Base-by-base conservation (phyloP, 2,888 invertebrate species). In the Diadromus collaris region DNA sequence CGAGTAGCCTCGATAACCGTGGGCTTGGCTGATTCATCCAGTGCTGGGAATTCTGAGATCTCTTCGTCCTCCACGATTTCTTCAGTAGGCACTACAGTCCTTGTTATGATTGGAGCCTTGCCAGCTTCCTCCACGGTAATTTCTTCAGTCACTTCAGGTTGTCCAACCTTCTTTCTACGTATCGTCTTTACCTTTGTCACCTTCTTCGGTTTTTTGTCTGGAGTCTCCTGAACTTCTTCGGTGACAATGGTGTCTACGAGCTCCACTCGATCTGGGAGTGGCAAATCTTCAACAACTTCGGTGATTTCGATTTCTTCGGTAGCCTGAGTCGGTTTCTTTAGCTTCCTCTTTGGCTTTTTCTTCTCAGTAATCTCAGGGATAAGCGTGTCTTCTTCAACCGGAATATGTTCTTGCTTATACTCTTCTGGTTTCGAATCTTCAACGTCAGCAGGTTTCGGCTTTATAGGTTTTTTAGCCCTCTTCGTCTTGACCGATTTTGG, bases 101-200 rank as follows among this genome's bases (percentile, higher is more conserved):
- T 69, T 6, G 69, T 77, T 46, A 60, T 80, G 2, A 64, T 46
- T 5, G 81, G 51, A 70, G 70, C n/a, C 81, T 82, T 54, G 79
- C 82, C 70, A n/a, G 81, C 79, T 81, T 89, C 86, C 21, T 83
- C 84, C 2, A 86, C 82, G 61, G 83, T 82, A 10, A 83, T 75
- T 79, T 86, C 84, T 82, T 86, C 87, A 44, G 81, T 76, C 76
- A 84, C 64, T 79, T 88, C 81, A 64, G 85, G 81, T 77, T 82
- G 78, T 71, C 73, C 61, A 9, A 74, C 78, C 32, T 78, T 80
- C 21, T 61, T 68, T 32, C 74, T 61, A n/a, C 76, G 74, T 24
- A 70, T 76, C 10, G 73, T 78, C 64, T 78, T 83, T 32, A 78
- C 81, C 54, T 80, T 81, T 7, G 76, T 76, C 38, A 79, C 71